Evolutionary conservation across 2,888 invertebrate species (phyloP), one percentile per base, ranked within the genome.

Genomic region (Drosophila algonquin): DNA sequence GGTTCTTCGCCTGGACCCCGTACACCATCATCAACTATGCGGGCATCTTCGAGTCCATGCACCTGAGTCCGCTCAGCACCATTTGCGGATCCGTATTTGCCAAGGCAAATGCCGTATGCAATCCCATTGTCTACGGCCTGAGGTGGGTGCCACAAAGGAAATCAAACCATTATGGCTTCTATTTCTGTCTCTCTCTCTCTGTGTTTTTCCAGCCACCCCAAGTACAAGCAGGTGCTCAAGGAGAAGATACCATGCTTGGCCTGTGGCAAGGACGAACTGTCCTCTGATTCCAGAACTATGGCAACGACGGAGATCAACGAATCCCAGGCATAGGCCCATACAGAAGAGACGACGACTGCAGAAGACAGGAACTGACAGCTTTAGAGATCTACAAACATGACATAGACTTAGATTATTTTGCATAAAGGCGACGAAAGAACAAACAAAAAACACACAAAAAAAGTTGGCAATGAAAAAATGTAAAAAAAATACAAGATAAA

Each of bases 1-100:
- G 94, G 94, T 93, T 95, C 81, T 91, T 94, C 79, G 95, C 95
- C 16, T 95, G 95, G 95, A 94, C 94, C 10, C 95, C 95, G 2
- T 95, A 94, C 78, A 92, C 94, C 91, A 84, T 93, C 51, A 93
- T 94, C 63, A 93, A 94, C 73, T 93, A 93, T 77, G 90, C 93
- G 57, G 94, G 94, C 53, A 92, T 94, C 75, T 93, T 93, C 75
- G 91, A 93, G 72, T 91, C 93, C 27, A 89, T 92, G 76, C 90
- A 90, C 63, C 90, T 94, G 60, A 93, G 93, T 72, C 94, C 94
- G 45, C 87, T 94, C 68, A 92, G 93, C 75, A 93, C 94, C 68
- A 93, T 94, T 87, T 93, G 93, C 89, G 93, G 94, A 48, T 94
- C 94, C 24, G 93, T 95, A 47, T 94, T 94, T 81, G 94, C 94